Evolutionary conservation across 2,888 invertebrate genomes (phyloP).

Genomic region (Ommatoiulus sabulosus): DNA sequence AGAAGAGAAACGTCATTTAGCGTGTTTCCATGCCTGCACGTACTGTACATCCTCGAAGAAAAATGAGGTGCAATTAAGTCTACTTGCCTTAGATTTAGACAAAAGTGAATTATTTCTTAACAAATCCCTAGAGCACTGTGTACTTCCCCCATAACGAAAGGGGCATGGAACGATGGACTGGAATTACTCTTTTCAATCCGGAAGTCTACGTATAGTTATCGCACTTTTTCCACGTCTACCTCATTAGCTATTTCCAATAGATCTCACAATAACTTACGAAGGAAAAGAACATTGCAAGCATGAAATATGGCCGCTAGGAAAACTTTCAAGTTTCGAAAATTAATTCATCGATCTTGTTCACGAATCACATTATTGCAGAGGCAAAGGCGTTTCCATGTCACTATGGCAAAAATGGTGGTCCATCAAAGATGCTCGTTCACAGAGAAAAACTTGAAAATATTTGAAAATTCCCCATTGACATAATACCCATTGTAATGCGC

Average conservation of each 20-base stretch:
- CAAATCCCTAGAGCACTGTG: not conserved
- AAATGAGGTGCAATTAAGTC: not conserved
- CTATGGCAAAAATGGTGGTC: too few relatives aligned
- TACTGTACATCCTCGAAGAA: too few relatives aligned
- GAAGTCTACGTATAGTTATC: not conserved
- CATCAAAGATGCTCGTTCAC: not conserved
- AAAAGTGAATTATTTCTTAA: slow-evolving; percentile 31
- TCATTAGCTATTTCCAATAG: slow-evolving; percentile 19
- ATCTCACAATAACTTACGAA: not conserved
- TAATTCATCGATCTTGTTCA: slow-evolving; percentile 30
- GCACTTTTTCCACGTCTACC: not conserved
- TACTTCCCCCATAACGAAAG: not conserved
- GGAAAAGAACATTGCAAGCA: slow-evolving; percentile 22
- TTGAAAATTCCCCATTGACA: too few relatives aligned
- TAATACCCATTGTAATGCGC: too few relatives aligned
- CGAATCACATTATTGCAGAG: slow-evolving; percentile 12
- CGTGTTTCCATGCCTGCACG: not conserved
- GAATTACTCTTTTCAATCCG: not conserved
- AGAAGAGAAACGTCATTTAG: not conserved
- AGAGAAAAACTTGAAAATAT: too few relatives aligned
- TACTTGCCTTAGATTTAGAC: not conserved
- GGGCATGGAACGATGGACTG: not conserved
- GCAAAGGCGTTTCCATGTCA: too few relatives aligned
- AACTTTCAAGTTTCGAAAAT: not conserved
- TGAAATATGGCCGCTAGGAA: not conserved